phyloP scores from a whole-genome alignment of 2,888 invertebrate genomes.

The Eupsilia transversa region DNA sequence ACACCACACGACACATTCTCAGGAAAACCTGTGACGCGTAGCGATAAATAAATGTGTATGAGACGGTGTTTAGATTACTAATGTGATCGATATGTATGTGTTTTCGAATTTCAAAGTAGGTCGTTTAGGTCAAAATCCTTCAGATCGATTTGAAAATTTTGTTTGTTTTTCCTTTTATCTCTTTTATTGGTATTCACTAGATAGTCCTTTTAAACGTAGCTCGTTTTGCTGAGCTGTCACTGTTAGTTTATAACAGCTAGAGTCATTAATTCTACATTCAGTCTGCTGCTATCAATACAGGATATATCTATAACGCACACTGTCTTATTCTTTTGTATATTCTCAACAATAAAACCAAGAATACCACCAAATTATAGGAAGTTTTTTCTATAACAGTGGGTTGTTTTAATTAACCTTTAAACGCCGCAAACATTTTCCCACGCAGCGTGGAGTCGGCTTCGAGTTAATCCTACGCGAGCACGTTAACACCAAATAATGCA shows the following conservation, averaged over 20 bases:
- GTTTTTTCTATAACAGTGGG: constrained; percentile 17
- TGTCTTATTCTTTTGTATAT: neutral
- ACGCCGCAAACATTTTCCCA: constrained; percentile 61
- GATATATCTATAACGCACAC: neutral
- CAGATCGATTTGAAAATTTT: neutral
- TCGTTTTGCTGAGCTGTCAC: neutral
- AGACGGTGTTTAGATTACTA: constrained; percentile 7
- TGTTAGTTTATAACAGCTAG: neutral
- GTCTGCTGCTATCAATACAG: too few species aligned
- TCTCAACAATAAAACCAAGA: constrained; percentile 1
- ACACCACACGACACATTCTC: constrained; percentile 30
- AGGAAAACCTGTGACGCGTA: constrained; percentile 41
- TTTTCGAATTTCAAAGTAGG: neutral
- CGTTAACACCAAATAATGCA: constrained; percentile 73
- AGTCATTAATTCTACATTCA: neutral
- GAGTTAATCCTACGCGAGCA: constrained; percentile 64
- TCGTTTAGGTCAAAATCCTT: neutral
- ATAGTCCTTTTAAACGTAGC: neutral
- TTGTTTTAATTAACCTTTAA: constrained; percentile 46
- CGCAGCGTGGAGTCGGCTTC: constrained; percentile 50
- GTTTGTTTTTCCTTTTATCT: neutral
- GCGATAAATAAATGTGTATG: neutral
- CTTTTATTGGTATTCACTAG: neutral
- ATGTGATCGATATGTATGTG: neutral
- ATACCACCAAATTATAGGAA: constrained; percentile 17